Conservation (phyloP, 2,113 vertebrate species). For the Corapipo altera region DNA sequence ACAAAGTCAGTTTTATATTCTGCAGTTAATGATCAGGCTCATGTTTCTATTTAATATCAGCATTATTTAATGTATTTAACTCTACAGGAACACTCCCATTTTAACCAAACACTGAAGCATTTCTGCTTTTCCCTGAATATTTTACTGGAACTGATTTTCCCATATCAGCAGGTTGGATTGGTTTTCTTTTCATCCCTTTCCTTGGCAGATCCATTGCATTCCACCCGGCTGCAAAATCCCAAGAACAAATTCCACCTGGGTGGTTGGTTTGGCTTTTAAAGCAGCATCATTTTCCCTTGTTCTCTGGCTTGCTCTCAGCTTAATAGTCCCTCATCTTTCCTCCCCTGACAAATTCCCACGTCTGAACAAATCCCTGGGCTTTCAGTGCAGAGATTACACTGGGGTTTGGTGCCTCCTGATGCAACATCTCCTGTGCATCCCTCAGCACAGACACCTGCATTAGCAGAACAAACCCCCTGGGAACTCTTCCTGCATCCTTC, state of each 20-base stretch:
- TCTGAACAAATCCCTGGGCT: not conserved
- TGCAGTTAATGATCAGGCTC: not conserved
- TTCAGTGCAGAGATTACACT: not conserved
- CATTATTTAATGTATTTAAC: not conserved
- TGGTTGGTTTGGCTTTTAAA: not conserved
- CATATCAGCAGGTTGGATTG: not conserved
- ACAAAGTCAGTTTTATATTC: not conserved
- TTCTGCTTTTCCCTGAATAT: not conserved
- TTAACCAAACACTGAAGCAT: not conserved
- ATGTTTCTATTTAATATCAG: not conserved
- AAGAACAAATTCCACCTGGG: not conserved
- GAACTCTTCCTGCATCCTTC: not conserved
- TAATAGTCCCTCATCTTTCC: not conserved
- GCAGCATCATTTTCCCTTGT: not conserved
- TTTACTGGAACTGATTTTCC: not conserved
- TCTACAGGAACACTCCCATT: not conserved
- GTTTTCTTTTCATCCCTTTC: not conserved
- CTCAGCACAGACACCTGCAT: not conserved
- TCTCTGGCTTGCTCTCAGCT: not conserved
- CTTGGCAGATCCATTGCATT: not conserved
- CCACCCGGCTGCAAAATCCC: not conserved
- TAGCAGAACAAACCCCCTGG: not conserved
- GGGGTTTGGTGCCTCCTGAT: not conserved
- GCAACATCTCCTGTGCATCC: fast-evolving
- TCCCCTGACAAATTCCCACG: not conserved